Base-by-base conservation (phyloP, 92 coral and sea anemone genomes). In the Epizoanthus rinbou region DNA sequence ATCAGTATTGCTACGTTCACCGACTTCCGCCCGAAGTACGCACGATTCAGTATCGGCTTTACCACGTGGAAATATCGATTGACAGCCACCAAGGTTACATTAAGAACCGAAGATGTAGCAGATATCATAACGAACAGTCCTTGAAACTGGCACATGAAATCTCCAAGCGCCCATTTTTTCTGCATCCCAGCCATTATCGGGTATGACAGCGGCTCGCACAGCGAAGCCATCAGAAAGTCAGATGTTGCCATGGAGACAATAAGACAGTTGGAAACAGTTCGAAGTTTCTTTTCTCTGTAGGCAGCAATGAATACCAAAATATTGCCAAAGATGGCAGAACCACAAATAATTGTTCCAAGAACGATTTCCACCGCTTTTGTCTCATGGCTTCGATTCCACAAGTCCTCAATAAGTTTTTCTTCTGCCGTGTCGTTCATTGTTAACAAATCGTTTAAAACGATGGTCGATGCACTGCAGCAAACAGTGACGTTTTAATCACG, bases 61-160 rank as follows among this genome's bases (percentile, higher is more conserved):
- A 90, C 90, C 17, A 93, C 90, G 84, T 63, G 88, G 19, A 87
- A 18, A 84, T 86, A 93, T 64, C 97, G 90, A 81, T 93, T 93
- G 11, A 90, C 73, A 15, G 94, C 97, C 18, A 90, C 92, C 19
- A 90, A 64, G 47, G 94, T 91, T 62, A 90, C 89, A 10, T 91
- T 88, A 23, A 84, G 83, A 50, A 83, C 79, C 10, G 97, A 90
- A 0, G 91, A 91, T 54, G 89, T 84, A 24, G 85, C 85, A 58
- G 90, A 54, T 16, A 86, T 83, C 65, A 90, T 87, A 16, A 73
- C 76, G 10, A 81, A 45, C 33, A 88, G 60, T 14, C 97, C 97
- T 43, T 93, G 93, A 11, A 93, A 57, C 76, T 93, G 93, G 31
- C 97, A 93, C 21, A 80, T 41, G 22, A 84, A 23, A 18, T 62